Evolutionary conservation across 92 coral and sea anemone species (phyloP).

Genomic region (Phenganax stokvisi): DNA sequence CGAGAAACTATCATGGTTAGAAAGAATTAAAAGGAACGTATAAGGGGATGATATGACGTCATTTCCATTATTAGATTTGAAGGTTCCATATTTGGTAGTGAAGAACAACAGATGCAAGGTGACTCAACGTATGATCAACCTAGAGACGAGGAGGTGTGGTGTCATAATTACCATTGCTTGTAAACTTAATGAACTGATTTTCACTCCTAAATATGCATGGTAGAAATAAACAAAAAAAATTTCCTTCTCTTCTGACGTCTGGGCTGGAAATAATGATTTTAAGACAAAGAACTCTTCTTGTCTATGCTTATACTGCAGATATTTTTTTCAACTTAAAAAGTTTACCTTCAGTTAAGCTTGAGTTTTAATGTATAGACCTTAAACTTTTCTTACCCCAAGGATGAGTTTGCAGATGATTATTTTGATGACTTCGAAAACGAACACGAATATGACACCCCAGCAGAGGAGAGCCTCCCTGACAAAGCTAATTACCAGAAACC

Average conservation of each 20-base stretch:
- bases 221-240: too few species aligned
- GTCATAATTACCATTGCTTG: neutral
- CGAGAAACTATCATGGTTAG: too few species aligned
- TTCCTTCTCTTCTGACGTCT: too few species aligned
- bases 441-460: constrained; percentile 7
- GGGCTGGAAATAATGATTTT: too few species aligned
- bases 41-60: neutral
- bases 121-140: constrained; percentile 12
- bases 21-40: neutral
- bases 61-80: constrained; percentile 55
- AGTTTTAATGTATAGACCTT: too few species aligned
- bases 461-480: neutral
- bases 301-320: too few species aligned
- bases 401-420: constrained; percentile 1
- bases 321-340: too few species aligned
- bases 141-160: constrained; percentile 1
- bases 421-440: neutral
- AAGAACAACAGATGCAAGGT: constrained; percentile 48
- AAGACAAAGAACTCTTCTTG: too few species aligned
- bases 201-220: too few species aligned
- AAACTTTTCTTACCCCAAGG: neutral
- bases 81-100: constrained; percentile 72
- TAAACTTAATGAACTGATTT: too few species aligned
- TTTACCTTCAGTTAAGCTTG: too few species aligned
- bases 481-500: constrained; percentile 18